Evolutionary conservation across 2,113 vertebrate species (phyloP).

Genomic region (Nanorana parkeri): DNA sequence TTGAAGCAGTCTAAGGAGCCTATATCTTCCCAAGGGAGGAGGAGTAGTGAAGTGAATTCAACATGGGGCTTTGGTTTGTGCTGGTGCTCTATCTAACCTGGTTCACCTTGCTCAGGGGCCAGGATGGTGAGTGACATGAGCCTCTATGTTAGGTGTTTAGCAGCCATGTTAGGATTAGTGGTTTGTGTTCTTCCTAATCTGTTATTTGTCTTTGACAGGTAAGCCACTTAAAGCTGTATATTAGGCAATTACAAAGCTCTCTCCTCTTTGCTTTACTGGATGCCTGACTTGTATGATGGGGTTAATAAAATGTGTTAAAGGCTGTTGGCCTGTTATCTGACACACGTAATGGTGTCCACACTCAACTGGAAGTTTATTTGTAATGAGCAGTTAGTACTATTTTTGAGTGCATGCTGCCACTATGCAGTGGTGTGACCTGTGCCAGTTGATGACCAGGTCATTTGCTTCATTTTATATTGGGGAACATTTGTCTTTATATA

Average conservation of each 20-base stretch:
- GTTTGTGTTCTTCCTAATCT: no score
- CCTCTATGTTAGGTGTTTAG: neutral
- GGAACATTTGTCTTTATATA: no score
- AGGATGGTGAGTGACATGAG: slow-evolving; percentile 29
- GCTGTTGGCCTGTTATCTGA: no score
- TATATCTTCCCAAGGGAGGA: neutral
- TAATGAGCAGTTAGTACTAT: no score
- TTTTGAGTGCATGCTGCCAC: no score
- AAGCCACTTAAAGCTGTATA: neutral
- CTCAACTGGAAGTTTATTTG: no score
- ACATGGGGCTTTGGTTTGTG: neutral
- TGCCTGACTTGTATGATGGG: no score
- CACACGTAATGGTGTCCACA: no score
- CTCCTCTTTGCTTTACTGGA: neutral
- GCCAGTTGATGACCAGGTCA: no score
- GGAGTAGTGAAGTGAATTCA: neutral
- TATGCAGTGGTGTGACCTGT: no score
- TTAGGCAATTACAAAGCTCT: neutral
- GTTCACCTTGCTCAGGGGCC: neutral
- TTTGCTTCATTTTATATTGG: no score
- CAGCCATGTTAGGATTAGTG: neutral
- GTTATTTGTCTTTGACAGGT: neutral
- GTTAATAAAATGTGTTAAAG: no score
- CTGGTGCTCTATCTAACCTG: neutral
- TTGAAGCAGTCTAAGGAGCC: neutral